Evolutionary conservation across 2,113 vertebrate genomes (phyloP).

Genomic region (Podarcis muralis): DNA sequence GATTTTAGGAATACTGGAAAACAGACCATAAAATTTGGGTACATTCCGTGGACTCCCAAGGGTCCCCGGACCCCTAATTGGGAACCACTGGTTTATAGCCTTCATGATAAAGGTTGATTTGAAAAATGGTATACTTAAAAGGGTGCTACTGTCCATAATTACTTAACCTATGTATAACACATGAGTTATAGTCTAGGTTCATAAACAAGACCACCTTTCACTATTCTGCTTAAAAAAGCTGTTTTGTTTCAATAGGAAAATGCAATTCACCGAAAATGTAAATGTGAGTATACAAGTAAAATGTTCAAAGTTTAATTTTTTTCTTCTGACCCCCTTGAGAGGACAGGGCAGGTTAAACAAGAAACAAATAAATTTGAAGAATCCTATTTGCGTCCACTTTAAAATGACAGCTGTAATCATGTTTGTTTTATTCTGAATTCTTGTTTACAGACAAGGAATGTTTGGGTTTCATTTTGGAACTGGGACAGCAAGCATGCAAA

Average conservation of each 20-base stretch:
- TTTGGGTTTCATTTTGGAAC: neutral
- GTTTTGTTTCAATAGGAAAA: neutral
- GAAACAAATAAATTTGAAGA: neutral
- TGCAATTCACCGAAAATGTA: neutral
- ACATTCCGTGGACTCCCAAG: too few species aligned
- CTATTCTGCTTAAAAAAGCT: neutral
- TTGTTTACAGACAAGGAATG: slow-evolving; percentile 17
- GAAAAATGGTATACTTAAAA: too few species aligned
- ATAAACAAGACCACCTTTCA: neutral
- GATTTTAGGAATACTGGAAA: too few species aligned
- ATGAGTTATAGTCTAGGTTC: neutral
- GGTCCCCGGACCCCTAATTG: too few species aligned
- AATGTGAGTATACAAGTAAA: neutral
- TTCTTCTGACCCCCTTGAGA: neutral
- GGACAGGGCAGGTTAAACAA: neutral
- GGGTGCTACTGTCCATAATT: neutral
- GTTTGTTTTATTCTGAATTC: slow-evolving; percentile 27
- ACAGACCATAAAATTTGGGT: too few species aligned
- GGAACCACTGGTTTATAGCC: neutral
- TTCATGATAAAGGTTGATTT: neutral
- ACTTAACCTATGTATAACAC: neutral
- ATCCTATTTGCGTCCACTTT: neutral
- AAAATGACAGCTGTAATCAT: neutral
- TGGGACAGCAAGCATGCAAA: neutral
- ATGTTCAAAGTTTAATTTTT: neutral